Evolutionary conservation across 2,113 vertebrate species (phyloP), one percentile per base, ranked within the genome.

Genomic region (Pseudopodoces humilis): DNA sequence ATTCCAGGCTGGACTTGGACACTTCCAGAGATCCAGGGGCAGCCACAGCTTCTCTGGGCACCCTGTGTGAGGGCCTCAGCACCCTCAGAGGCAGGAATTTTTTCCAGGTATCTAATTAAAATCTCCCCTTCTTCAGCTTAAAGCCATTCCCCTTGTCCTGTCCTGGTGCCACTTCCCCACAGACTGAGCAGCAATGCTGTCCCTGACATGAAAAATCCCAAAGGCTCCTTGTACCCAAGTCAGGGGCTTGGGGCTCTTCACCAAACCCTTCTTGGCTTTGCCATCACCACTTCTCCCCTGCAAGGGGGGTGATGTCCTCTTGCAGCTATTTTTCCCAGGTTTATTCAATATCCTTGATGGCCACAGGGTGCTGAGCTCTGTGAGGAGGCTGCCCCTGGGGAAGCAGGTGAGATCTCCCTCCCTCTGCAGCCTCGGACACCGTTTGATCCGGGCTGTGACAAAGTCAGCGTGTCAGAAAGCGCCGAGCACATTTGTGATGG

Each of bases 101-200:
- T 20, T 69, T 9, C 35, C 47, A 12, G 31, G 9, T 41, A 12
- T 41, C 24, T 21, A 2, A 75, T 52, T 50, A 7, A 46, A 89
- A 75, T 41, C 55, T 47, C 6, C 25, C 15, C 20, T 53, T 46
- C 15, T 41, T 27, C 63, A 83, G 11, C 22, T 69, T 49, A 23
- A 22, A 76, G 21, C 47, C 47, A 18, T 27, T 2, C 27, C 43
- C 19, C 30, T 37, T 21, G 13, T 67, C 37, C 68, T 20, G 3
- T 27, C 62, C 43, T 27, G 56, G 2, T n/a, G 33, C 33, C 2
- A 0, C 47, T 46, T 30, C 16, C n/a, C 24, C 4, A 3, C 0
- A 1, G 62, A 19, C 5, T 0, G 4, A 56, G 55, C 69, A 69
- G 65, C 41, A 8, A 1, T 0, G 7, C 56, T 2, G 9, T 37